A percentile compares a stretch with the other conserved stretches of the same genome.
These are phyloP conservation scores for Drosophila helvetica DNA, from an alignment of 2,888 invertebrate species.

Conservation along the genomic window DNA sequence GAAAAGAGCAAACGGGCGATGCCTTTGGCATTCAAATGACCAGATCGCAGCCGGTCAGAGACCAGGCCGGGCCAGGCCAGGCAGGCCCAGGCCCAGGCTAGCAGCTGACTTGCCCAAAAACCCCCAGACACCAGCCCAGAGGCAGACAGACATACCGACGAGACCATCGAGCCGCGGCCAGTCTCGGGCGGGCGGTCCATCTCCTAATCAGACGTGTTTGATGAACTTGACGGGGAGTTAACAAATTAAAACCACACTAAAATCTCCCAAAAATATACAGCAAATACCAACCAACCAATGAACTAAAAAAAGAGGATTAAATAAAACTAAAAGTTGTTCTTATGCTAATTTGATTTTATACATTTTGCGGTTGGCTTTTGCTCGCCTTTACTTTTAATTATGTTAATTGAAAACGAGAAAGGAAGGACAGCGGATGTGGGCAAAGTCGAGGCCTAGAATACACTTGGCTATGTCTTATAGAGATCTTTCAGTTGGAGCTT, in stretches of 20 bases:
- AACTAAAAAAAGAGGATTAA: constrained; percentile 28
- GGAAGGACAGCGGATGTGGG: constrained; percentile 28
- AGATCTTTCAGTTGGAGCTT: not conserved
- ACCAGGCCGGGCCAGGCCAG: constrained; percentile 10
- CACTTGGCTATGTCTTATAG: constrained; percentile 13
- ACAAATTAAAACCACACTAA: constrained; percentile 30
- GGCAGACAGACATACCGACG: not conserved
- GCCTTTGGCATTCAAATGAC: constrained; percentile 77
- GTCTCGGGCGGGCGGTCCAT: constrained; percentile 54
- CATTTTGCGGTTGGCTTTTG: constrained; percentile 41
- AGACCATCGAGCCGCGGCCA: constrained; percentile 21
- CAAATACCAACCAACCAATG: not conserved
- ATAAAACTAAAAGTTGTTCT: constrained; percentile 74
- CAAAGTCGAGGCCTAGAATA: constrained; percentile 19
- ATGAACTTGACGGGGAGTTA: constrained; percentile 73
- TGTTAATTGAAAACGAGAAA: constrained; percentile 64
- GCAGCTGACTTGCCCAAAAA: constrained; percentile 26
- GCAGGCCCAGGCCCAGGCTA: constrained; percentile 7
- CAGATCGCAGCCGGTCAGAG: constrained; percentile 41
- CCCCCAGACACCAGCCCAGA: constrained; percentile 19
- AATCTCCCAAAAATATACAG: constrained; percentile 19
- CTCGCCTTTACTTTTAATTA: constrained; percentile 74
- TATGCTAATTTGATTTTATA: constrained; percentile 62
- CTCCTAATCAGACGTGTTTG: constrained; percentile 63
- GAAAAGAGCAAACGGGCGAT: constrained; percentile 55